These are phyloP conservation scores for Psittacara wagleri DNA, from an alignment of 2,113 vertebrate species.

Conservation along the genomic window DNA sequence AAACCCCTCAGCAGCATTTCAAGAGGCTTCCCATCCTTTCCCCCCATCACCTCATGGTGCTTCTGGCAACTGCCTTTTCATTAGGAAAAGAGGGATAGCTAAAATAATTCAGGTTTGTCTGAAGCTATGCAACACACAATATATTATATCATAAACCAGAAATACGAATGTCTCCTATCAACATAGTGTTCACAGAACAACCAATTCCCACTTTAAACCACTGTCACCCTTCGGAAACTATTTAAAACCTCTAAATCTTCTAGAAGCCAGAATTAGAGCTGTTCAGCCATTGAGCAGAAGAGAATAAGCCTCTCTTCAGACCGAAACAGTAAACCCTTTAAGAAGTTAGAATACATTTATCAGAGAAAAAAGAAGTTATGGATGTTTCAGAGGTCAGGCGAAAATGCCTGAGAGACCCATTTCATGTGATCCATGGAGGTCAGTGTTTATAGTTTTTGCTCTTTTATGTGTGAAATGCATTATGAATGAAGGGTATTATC, in stretches of 20 bases:
- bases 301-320: background rate
- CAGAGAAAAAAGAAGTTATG: background rate
- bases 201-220: background rate
- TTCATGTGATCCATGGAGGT: constrained; percentile 38
- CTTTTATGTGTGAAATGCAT: constrained; percentile 57
- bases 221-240: background rate
- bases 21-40: background rate
- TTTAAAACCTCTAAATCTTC: background rate
- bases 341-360: constrained; percentile 1
- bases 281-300: background rate
- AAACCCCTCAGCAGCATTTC: background rate
- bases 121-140: background rate
- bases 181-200: background rate
- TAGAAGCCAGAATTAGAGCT: background rate
- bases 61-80: background rate
- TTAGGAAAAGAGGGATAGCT: background rate
- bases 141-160: background rate
- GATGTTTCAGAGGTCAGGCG: constrained; percentile 6
- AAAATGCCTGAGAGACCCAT: constrained; percentile 35
- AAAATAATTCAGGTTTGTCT: background rate
- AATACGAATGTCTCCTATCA: background rate
- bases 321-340: constrained; percentile 1
- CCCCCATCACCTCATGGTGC: background rate
- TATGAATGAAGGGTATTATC: constrained; percentile 55
- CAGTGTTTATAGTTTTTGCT: constrained; percentile 36